These are phyloP conservation scores for Argynnis bischoffii DNA, from an alignment of 2,888 invertebrate genomes.

Conservation along the genomic window DNA sequence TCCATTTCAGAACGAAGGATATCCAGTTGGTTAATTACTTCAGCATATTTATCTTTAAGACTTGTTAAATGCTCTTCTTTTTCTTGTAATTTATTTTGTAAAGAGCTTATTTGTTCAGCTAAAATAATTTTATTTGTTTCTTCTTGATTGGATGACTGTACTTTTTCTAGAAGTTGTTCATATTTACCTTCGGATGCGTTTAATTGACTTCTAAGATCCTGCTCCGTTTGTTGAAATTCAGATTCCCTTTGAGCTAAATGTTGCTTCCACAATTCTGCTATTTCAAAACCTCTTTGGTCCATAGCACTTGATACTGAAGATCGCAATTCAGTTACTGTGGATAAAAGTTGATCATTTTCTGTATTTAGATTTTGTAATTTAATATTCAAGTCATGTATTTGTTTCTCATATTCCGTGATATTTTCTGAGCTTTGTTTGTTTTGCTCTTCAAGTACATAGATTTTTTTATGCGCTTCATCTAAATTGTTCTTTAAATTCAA, in stretches of 20 bases:
- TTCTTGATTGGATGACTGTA: conserved; percentile 73
- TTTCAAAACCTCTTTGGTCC: conserved; percentile 86
- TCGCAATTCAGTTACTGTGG: conserved; percentile 72
- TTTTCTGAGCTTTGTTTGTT: conserved; percentile 51
- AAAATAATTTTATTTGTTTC: conserved; percentile 71
- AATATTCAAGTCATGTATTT: conserved; percentile 58
- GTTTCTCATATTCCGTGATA: conserved; percentile 48
- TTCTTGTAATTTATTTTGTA: conserved; percentile 72
- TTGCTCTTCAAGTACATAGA: conserved; percentile 55
- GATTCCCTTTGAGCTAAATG: conserved; percentile 85
- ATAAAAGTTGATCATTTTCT: conserved; percentile 72
- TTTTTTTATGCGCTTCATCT: conserved; percentile 68
- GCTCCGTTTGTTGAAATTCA: conserved; percentile 81
- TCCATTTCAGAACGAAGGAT: conserved; percentile 73
- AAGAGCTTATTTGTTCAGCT: conserved; percentile 66
- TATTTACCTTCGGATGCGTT: conserved; percentile 74
- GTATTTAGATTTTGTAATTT: conserved; percentile 65
- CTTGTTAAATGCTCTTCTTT: conserved; percentile 69
- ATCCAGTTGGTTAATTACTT: conserved; percentile 67
- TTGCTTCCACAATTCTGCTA: conserved; percentile 87
- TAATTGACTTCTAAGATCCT: conserved; percentile 77
- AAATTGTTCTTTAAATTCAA: conserved; percentile 53
- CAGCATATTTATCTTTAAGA: conserved; percentile 70
- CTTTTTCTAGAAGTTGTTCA: conserved; percentile 70
- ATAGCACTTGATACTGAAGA: conserved; percentile 78